Evolutionary conservation across 2,113 vertebrate species (phyloP), one percentile per base, ranked within the genome.

Genomic region (Podocnemis expansa): DNA sequence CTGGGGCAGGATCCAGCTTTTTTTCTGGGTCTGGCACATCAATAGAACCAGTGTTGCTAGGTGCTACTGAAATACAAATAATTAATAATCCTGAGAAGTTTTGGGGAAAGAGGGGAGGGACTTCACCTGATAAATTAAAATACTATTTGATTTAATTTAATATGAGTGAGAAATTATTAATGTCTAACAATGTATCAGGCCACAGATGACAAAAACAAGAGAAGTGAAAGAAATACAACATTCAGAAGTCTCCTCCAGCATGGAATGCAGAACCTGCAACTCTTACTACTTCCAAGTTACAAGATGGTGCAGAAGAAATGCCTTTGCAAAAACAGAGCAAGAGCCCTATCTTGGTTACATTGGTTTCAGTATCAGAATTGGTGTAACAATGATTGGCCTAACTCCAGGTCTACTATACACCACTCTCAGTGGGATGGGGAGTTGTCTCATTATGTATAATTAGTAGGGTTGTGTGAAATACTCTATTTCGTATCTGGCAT

Each of bases 361-460:
- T 80, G 24, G 29, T 56, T 34, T 84, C 27, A n/a, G 14, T 17
- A 60, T 4, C 16, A 73, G 41, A 4, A 24, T 49, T 88, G 60
- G n/a, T 45, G 43, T 63, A 52, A 76, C 87, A 78, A 81, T 2
- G 38, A 51, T 8, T 85, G 4, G 45, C 84, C 60, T 70, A 31
- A 38, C 51, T 63, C 43, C 84, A 88, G 22, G 21, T 11, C 80
- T 86, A 73, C 5, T 55, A 56, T 25, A 25, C 5, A 22, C 24
- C 22, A 56, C 24, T 56, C 24, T 56, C 55, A 56, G 22, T 11
- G 7, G 86, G 84, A 3, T 16, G 31, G 75, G 6, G 41, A 41
- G 67, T 4, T 56, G 55, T 8, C 55, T 8, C 5, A 54, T 25
- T 19, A 22, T 1, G 21, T 0, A 5, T 2, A 89, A 3, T 9